Evolutionary conservation across 2,113 vertebrate species (phyloP).

Genomic region (Monopterus albus): DNA sequence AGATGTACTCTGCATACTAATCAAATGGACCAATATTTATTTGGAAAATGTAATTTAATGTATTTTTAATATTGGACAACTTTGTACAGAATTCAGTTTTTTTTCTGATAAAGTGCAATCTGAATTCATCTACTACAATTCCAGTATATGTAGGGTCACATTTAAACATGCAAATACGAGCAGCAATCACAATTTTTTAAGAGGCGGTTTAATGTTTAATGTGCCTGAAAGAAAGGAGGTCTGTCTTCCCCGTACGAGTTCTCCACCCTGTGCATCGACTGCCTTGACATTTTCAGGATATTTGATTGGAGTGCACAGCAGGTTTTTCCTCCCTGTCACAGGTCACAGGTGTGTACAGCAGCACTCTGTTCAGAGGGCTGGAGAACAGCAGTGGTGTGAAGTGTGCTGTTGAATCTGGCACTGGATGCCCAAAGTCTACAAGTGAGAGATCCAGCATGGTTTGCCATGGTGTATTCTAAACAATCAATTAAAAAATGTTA

Average conservation of each 20-base stretch:
- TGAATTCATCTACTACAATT: constrained; percentile 28
- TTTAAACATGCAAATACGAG: constrained; percentile 16
- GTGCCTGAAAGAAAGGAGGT: too few species aligned
- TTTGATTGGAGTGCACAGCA: neutral
- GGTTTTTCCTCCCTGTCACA: neutral
- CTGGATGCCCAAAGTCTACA: constrained; percentile 66
- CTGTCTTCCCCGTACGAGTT: too few species aligned
- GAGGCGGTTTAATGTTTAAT: neutral
- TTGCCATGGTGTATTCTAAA: constrained; percentile 66
- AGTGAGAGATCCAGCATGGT: constrained; percentile 58
- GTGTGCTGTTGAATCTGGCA: constrained; percentile 44
- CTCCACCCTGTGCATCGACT: constrained; percentile 16
- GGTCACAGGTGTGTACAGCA: neutral
- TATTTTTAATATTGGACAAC: constrained; percentile 57
- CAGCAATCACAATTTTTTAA: constrained; percentile 32
- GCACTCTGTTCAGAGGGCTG: constrained; percentile 7
- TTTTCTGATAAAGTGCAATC: constrained; percentile 65
- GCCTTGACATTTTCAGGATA: constrained; percentile 5
- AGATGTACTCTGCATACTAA: constrained; percentile 46
- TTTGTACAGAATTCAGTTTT: constrained; percentile 57
- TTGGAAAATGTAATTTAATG: constrained; percentile 62
- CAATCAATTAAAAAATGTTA: constrained; percentile 61
- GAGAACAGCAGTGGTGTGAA: constrained; percentile 21
- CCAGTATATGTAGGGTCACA: constrained; percentile 14
- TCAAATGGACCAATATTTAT: constrained; percentile 75